Percentiles rank a stretch among this genome's conserved stretches.
phyloP scores from a whole-genome alignment of 2,113 vertebrate genomes.

The Pyrgilauda ruficollis region DNA sequence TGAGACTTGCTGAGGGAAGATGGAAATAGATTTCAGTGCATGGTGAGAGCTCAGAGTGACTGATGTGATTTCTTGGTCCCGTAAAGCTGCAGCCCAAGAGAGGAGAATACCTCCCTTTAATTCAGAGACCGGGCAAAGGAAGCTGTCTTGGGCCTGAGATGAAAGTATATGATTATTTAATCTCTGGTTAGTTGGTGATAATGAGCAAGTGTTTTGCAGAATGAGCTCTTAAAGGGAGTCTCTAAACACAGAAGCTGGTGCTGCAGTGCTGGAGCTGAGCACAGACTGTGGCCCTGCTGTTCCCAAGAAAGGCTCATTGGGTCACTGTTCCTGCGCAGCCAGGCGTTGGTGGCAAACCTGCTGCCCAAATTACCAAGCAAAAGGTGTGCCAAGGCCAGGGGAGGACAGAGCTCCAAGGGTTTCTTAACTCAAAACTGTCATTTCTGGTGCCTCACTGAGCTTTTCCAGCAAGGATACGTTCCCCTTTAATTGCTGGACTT shows the following conservation, averaged over 20 bases:
- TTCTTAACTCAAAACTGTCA: neutral
- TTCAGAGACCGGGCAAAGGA: neutral
- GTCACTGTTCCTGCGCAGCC: neutral
- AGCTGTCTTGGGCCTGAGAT: neutral
- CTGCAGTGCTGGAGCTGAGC: neutral
- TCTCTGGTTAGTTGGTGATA: slow-evolving; percentile 3
- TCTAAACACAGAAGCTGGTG: neutral
- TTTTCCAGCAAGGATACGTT: neutral
- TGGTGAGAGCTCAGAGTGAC: neutral
- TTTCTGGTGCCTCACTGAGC: neutral
- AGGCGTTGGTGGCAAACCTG: neutral
- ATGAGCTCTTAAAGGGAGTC: neutral
- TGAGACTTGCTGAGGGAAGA: neutral
- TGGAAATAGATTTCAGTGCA: neutral
- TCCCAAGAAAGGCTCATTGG: neutral
- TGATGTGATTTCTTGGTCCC: neutral
- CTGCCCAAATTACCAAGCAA: neutral
- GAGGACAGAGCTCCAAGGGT: neutral
- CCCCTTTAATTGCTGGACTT: neutral
- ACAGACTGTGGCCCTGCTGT: neutral
- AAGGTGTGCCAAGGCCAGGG: neutral
- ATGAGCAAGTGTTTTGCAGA: slow-evolving; percentile 7
- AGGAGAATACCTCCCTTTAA: neutral
- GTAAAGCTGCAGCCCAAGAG: neutral
- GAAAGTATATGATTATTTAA: slow-evolving; percentile 21